Evolutionary conservation across 1,140 invertebrate genomes (phyloP), one percentile per base, ranked within the genome.

Genomic region (Aphis craccivora): DNA sequence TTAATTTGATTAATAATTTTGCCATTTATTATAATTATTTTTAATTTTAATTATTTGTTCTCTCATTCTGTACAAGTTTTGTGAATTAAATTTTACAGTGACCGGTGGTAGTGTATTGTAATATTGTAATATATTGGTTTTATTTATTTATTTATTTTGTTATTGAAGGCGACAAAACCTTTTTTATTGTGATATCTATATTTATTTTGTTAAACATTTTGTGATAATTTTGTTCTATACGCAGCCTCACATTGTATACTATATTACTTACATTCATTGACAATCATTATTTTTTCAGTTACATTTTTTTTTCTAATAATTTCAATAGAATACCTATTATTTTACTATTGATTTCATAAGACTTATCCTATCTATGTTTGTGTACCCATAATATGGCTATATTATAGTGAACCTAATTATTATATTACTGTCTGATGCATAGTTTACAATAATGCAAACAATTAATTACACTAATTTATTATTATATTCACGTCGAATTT

Each of bases 211-310:
- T 90, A 90, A 90, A 55, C 23, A 55, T 60, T 90, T 90, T 90
- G 88, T 90, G 88, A 90, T 90, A 90, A 60, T 90, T 60, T 90
- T n/a, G 60, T 90, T 90, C 88, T 55, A 60, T 55, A 40, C 53
- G 18, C 4, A 90, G 5, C 48, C 87, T 53, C 9, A 60, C 53
- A 90, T 23, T 25, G 18, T 60, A 53, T 53, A 89, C 48, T 35
- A n/a, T 88, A 88, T 23, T 51, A 76, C 30, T n/a, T n/a, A 76
- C 35, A 53, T 25, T 53, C 45, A 35, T 89, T 37, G 87, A 89
- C 87, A 89, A 89, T 89, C 87, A 89, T 53, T 89, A 53, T 45
- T 18, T 18, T 84, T 40, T 87, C 43, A 45, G 84, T 45, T 48
- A 30, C 1, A 45, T 48, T 87, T 87, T 87, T 87, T 87, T 86